A percentile compares a stretch with the other conserved stretches of the same genome.
Evolutionary conservation across 2,888 invertebrate genomes (phyloP).

Genomic region (Lamellibrachia satsuma): DNA sequence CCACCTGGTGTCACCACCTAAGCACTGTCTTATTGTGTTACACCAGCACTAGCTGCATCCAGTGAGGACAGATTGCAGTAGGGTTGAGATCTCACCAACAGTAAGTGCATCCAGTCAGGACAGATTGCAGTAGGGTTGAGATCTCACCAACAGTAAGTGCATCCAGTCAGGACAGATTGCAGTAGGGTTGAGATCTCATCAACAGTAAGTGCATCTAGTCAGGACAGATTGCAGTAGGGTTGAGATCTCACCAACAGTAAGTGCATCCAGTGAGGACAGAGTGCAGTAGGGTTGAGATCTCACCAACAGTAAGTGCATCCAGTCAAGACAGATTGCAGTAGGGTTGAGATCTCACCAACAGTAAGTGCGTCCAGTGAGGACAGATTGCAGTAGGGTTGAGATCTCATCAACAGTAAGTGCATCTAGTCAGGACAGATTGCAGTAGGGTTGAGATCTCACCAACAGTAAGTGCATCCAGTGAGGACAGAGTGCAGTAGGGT

Average conservation of each 20-base stretch:
- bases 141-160: not conserved
- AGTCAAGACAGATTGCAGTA: not conserved
- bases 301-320: not conserved
- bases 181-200: not conserved
- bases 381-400: not conserved
- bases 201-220: not conserved
- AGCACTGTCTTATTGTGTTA: not conserved
- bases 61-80: not conserved
- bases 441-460: not conserved
- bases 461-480: not conserved
- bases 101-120: not conserved
- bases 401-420: not conserved
- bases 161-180: not conserved
- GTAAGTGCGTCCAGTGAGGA: not conserved
- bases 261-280: not conserved
- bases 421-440: not conserved
- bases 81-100: not conserved
- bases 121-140: not conserved
- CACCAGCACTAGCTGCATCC: not conserved
- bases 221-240: not conserved
- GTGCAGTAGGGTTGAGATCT: not conserved
- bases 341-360: not conserved
- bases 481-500: not conserved
- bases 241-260: not conserved
- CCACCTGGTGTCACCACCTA: not conserved